A percentile compares a stretch with the other conserved stretches of the same genome.
Conservation (phyloP, 2,113 vertebrate species). For the Gadus chalcogrammus region DNA sequence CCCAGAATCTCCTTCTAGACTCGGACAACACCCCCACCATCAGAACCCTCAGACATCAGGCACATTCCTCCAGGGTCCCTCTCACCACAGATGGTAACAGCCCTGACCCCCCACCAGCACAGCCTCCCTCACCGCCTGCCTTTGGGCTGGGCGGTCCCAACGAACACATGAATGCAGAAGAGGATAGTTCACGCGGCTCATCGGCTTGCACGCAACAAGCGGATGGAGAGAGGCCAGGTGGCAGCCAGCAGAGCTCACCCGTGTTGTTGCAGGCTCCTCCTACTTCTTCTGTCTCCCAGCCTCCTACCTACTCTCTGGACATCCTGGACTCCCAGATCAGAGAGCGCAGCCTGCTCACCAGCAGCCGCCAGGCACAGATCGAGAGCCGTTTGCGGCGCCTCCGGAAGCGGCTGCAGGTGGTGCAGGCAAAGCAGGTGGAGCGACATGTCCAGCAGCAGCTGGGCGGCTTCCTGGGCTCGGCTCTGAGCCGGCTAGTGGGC, state of each 20-base stretch:
- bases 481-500: constrained; percentile 73
- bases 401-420: constrained; percentile 93
- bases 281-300: constrained; percentile 29
- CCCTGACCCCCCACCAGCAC: constrained; percentile 46
- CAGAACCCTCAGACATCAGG: constrained; percentile 63
- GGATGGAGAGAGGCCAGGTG: constrained; percentile 57
- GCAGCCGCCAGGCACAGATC: constrained; percentile 84
- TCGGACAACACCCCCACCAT: constrained; percentile 72
- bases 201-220: constrained; percentile 19
- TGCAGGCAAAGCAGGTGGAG: constrained; percentile 97
- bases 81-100: constrained; percentile 52
- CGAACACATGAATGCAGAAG: constrained; percentile 39
- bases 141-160: constrained; percentile 70
- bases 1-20: constrained; percentile 62
- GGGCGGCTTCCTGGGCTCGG: constrained; percentile 88
- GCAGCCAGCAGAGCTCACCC: constrained; percentile 60
- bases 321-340: constrained; percentile 79
- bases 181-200: constrained; percentile 38
- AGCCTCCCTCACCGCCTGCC: constrained; percentile 44
- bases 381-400: constrained; percentile 85
- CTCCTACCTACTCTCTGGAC: constrained; percentile 59
- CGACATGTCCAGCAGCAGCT: constrained; percentile 95
- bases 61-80: constrained; percentile 55
- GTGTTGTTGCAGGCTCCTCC: constrained; percentile 24
- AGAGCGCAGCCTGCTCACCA: constrained; percentile 80